A percentile compares a stretch with the other conserved stretches of the same genome.
phyloP scores from a whole-genome alignment of 2,113 vertebrate species.

The Accipiter cooperii region DNA sequence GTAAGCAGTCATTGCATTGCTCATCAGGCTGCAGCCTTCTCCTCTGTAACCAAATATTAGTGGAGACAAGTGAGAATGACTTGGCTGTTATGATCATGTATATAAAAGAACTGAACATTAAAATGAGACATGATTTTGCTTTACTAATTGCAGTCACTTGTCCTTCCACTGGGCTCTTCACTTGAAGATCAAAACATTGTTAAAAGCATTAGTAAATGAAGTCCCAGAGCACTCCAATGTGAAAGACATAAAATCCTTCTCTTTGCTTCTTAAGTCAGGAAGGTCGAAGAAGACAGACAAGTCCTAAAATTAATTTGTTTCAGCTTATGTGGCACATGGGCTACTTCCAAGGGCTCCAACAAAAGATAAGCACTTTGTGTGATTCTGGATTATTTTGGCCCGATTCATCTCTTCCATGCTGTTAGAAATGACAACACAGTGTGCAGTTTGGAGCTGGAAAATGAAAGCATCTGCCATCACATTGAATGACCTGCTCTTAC shows the following conservation, averaged over 20 bases:
- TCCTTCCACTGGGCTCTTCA: neutral
- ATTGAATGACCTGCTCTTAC: fast-evolving
- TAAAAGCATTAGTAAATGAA: neutral
- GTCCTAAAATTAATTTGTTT: neutral
- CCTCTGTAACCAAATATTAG: neutral
- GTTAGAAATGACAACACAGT: neutral
- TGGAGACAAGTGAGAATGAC: neutral
- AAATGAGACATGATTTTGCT: neutral
- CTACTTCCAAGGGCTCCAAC: neutral
- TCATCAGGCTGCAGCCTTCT: neutral
- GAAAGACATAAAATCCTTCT: neutral
- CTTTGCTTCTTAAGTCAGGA: neutral
- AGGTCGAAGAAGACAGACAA: neutral
- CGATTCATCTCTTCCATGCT: neutral
- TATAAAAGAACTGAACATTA: neutral
- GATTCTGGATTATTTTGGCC: neutral
- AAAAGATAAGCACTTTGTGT: neutral
- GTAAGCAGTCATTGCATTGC: neutral
- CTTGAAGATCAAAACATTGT: neutral
- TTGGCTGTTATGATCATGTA: neutral
- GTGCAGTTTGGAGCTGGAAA: neutral
- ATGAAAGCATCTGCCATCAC: neutral
- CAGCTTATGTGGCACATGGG: neutral
- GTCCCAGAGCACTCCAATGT: neutral
- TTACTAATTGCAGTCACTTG: neutral